Evolutionary conservation across 1,140 invertebrate genomes (phyloP), one percentile per base, ranked within the genome.

Genomic region (Eulimnadia texana): DNA sequence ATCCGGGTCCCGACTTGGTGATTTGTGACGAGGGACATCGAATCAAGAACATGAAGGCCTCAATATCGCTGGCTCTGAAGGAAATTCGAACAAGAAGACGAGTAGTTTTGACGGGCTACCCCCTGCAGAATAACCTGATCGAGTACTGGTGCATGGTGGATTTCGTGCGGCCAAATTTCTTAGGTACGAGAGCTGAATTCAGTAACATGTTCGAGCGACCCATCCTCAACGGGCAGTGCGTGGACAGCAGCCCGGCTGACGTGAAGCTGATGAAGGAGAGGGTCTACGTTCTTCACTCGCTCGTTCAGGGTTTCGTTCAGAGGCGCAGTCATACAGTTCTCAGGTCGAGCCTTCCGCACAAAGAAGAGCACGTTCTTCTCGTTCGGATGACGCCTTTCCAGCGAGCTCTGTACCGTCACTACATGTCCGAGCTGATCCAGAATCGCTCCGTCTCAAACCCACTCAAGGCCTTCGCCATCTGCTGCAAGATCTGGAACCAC

Each of bases 401-500:
- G 73, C 77, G 88, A 20, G 84, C 85, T 69, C 74, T 97, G 0
- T 96, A 96, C 67, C 84, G 90, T 64, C 83, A 82, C 1, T 94
- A 94, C 68, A 92, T 95, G 84, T 87, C 89, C 68, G 90, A 94
- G 73, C 85, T 95, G 1, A 85, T 90, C 1, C 78, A 87, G 52
- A 85, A 81, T 10, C 85, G 88, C 63, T 82, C 88, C 25, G 88
- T 93, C 23, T 89, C 89, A 3, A 98, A 98, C 79, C 93, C 96
- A 1, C 77, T 99, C 11, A 96, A 95, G 72, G 93, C 96, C 3
- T 99, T 98, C 76, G 91, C 95, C 49, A 91, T 98, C 57, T 98
- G 95, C 72, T 97, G 93, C 70, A 98, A 99, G 78, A 98, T 99
- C 66, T 98, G 95, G 94, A 99, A 99, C 72, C 96, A 99, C 77